Evolutionary conservation across 2,113 vertebrate species (phyloP), one percentile per base, ranked within the genome.

Genomic region (Paramormyrops kingsleyae): DNA sequence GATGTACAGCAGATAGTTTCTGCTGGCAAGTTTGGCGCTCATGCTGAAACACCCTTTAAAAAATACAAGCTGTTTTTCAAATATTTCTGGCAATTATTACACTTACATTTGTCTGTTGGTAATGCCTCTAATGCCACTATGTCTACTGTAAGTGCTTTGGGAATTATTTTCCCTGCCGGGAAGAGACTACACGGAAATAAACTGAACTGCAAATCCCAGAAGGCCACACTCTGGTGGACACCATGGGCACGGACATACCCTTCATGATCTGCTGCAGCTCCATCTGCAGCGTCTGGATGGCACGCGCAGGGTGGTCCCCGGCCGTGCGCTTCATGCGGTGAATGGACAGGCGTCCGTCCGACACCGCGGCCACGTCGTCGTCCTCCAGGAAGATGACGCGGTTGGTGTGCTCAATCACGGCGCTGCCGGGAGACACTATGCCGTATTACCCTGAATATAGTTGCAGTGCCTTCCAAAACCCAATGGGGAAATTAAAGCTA

Each of bases 241-340:
- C 24, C 66, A 1, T 9, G n/a, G 3, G 9, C 39, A 4, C 19
- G 0, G 3, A n/a, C 92, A 94, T 90, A 99, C 99, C 99, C 94
- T 99, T 99, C 99, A 99, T 99, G 91, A 99, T 99, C 91, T 99
- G 98, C 96, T 99, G 97, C 4, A 99, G 97, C 87, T 99, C 98
- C 98, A 99, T 98, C 96, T 99, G 98, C 91, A 99, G 95, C 86
- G 98, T 99, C 91, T 99, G 98, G 90, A 99, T 98, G 10, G 98
- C 98, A 0, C 99, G 96, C 0, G 97, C 97, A 0, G 98, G 97
- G 92, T 98, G 98, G 91, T 99, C 99, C 0, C 97, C 98, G 0
- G 95, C 97, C 0, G 94, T 97, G 90, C 99, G 97, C 90, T 98
- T 99, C 90, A 99, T 98, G 46, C 99, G 97, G 93, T 99, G 99